Percentiles rank a stretch among this genome's conserved stretches.
Conservation (phyloP, 2,113 vertebrate species). For the Oryctolagus cuniculus region DNA sequence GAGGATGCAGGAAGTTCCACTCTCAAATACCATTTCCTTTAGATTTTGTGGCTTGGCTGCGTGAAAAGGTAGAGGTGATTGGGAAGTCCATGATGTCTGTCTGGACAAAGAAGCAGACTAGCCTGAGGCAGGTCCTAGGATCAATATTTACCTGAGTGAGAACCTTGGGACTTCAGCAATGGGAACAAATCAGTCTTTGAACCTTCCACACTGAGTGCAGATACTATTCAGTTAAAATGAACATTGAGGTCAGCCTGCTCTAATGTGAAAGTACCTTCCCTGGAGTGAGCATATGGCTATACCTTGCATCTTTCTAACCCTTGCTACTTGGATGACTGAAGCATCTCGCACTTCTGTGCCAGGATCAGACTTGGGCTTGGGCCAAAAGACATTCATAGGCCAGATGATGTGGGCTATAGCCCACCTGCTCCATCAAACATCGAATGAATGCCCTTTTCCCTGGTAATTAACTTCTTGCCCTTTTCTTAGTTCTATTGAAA, state of each 20-base stretch:
- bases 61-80: not conserved
- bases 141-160: not conserved
- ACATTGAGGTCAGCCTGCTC: constrained; percentile 1
- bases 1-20: not conserved
- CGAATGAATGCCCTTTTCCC: constrained; percentile 21
- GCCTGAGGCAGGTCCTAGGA: not conserved
- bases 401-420: constrained; percentile 15
- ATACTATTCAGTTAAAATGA: not conserved
- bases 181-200: constrained; percentile 19
- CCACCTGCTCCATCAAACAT: constrained; percentile 4
- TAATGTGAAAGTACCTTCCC: constrained; percentile 12
- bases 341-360: constrained; percentile 13
- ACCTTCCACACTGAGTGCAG: not conserved
- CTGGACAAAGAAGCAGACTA: not conserved
- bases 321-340: not conserved
- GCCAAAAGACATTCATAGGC: constrained; percentile 60
- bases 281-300: constrained; percentile 56
- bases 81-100: not conserved
- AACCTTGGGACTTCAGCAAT: not conserved
- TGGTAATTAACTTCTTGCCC: constrained; percentile 46
- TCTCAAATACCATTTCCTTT: not conserved
- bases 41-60: not conserved
- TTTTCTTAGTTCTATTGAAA: constrained; percentile 45
- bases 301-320: not conserved
- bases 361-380: constrained; percentile 57